Evolutionary conservation across 2,888 invertebrate genomes (phyloP), one percentile per base, ranked within the genome.

Genomic region (Endotricha flammealis): DNA sequence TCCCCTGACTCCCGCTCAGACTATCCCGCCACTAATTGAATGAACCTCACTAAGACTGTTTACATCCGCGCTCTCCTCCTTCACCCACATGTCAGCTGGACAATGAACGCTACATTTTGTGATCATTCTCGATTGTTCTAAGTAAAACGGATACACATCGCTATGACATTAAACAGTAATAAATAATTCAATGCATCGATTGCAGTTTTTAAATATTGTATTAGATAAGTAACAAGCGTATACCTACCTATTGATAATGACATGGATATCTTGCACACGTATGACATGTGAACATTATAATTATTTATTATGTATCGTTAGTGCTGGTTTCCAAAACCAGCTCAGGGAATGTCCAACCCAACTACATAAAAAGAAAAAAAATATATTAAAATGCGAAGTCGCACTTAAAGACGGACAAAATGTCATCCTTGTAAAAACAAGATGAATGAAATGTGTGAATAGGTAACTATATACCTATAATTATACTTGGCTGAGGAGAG

Each of bases 21-120:
- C 55, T 59, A 59, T 70, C 71, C 72, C 61, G 62, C 48, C 62
- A 62, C 62, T 76, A 77, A 82, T 80, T 80, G 74, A 82, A 80
- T 80, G 78, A 78, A 75, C 66, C 67, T 65, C 62, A 64, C 72
- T 65, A 74, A 73, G 70, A 69, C 67, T 74, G 68, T 74, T 72
- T 73, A 77, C 71, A 72, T 73, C 66, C 68, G 66, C 59, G 55
- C 50, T 55, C 65, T 57, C 50, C 55, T 57, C 44, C 50, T 50
- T 48, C 50, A 41, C 38, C 37, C 20, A 39, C 24, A 6, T 24
- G 20, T 46, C 14, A 16, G 12, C 10, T 27, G 22, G 14, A 32
- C 32, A 24, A 31, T 31, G n/a, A 31, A 13, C 20, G 14, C 14
- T 3, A n/a, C n/a, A n/a, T n/a, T n/a, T n/a, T n/a, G n/a, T n/a